These are phyloP conservation scores for Ectemnius lituratus DNA, from an alignment of 2,888 invertebrate species.

Conservation along the genomic window DNA sequence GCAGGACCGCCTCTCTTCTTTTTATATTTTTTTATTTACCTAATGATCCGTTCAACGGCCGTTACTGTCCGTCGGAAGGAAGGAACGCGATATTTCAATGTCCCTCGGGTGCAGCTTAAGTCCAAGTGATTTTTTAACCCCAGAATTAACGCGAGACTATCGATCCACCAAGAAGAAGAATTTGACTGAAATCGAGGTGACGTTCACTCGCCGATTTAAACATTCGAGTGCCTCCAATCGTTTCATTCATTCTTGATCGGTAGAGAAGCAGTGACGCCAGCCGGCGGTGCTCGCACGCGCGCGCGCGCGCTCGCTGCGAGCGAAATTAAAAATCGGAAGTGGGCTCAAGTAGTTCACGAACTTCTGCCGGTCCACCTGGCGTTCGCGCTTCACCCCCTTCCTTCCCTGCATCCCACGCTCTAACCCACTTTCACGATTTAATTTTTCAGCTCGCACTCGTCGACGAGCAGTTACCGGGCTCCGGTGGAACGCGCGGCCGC, in stretches of 20 bases:
- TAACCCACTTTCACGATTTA: slow-evolving; percentile 27
- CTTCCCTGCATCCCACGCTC: neutral
- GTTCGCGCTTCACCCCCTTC: neutral
- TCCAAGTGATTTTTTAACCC: slow-evolving; percentile 23
- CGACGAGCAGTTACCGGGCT: neutral
- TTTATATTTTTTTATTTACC: slow-evolving; percentile 21
- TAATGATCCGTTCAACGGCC: slow-evolving; percentile 41
- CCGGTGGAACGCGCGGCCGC: neutral
- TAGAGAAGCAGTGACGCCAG: neutral
- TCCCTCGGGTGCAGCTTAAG: slow-evolving; percentile 21
- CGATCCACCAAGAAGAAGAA: slow-evolving; percentile 20
- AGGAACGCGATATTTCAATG: slow-evolving; percentile 53
- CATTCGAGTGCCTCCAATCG: slow-evolving; percentile 1
- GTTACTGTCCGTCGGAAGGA: slow-evolving; percentile 45
- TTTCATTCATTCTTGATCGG: slow-evolving; percentile 13
- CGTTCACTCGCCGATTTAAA: neutral
- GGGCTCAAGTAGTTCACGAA: slow-evolving; percentile 9
- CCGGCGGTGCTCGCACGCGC: neutral
- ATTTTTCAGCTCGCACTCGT: slow-evolving; percentile 19
- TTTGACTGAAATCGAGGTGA: slow-evolving; percentile 3
- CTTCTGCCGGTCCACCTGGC: slow-evolving; percentile 21
- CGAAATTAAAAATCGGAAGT: slow-evolving; percentile 28
- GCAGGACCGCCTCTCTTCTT: slow-evolving; percentile 22
- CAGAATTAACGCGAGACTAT: slow-evolving; percentile 39
- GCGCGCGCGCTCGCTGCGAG: neutral